Conservation (phyloP, 2,797 vertebrate species). For the Tokudaia tokunoshimensis region DNA sequence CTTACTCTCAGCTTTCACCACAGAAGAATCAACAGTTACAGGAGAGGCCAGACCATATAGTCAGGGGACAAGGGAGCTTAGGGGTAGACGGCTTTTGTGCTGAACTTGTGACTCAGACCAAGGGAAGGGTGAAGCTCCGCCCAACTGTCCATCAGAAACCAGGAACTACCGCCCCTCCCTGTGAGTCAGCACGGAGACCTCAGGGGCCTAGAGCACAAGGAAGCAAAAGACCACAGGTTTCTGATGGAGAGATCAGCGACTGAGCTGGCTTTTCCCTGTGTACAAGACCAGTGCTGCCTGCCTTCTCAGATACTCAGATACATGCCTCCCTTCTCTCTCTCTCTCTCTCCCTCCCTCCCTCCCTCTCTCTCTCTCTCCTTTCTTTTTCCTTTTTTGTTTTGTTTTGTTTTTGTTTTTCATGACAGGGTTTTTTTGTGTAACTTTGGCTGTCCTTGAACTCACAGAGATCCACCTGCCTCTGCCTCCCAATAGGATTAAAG, state of each 20-base stretch:
- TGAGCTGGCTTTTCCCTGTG: not conserved
- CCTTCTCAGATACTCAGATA: not conserved
- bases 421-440: not conserved
- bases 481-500: not conserved
- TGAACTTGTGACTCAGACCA: not conserved
- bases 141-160: not conserved
- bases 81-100: not conserved
- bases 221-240: not conserved
- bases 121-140: not conserved
- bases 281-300: not conserved
- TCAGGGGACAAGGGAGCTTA: not conserved
- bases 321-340: not conserved
- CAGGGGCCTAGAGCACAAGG: not conserved
- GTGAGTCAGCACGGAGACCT: conserved; percentile 54
- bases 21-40: not conserved
- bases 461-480: not conserved
- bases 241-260: too few species aligned
- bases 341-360: rapidly evolving
- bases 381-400: rapidly evolving
- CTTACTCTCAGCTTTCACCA: not conserved
- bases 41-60: not conserved
- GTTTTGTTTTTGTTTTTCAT: not conserved
- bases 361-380: not conserved
- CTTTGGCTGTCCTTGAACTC: not conserved
- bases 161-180: not conserved